phyloP scores from a whole-genome alignment of 1,140 invertebrate species.

The Hypothenemus hampei region DNA sequence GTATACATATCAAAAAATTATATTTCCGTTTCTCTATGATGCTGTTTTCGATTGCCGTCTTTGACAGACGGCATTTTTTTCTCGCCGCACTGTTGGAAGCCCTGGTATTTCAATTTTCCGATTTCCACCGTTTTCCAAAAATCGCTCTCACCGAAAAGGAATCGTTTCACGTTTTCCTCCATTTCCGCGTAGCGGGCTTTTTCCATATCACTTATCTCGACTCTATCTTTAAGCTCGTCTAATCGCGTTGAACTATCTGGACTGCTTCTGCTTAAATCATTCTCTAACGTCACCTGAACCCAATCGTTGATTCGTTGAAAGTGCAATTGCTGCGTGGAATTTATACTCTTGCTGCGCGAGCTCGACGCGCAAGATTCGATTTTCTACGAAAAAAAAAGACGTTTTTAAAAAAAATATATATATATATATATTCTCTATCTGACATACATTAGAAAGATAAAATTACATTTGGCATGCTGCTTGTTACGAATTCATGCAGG shows the following conservation, averaged over 20 bases:
- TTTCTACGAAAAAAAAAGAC: not conserved
- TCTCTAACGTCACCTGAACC: conserved; percentile 37
- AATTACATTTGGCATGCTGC: no score
- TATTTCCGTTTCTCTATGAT: conserved; percentile 37
- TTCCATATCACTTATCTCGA: conserved; percentile 39
- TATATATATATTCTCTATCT: not conserved
- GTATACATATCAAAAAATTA: no score
- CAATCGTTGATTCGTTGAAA: conserved; percentile 39
- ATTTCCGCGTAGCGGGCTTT: conserved; percentile 39
- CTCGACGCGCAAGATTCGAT: conserved; percentile 28
- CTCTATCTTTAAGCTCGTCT: conserved; percentile 7
- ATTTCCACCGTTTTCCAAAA: conserved; percentile 41
- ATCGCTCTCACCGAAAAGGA: conserved; percentile 42
- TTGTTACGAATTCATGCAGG: no score
- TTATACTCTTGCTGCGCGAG: conserved; percentile 32
- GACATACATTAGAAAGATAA: no score
- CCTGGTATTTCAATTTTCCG: conserved; percentile 37
- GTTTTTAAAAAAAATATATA: not conserved
- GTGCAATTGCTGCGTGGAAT: conserved; percentile 35
- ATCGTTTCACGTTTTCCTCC: conserved; percentile 44
- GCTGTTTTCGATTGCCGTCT: conserved; percentile 24
- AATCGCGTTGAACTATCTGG: conserved; percentile 36
- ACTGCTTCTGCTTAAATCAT: conserved; percentile 26
- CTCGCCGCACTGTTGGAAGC: conserved; percentile 25
- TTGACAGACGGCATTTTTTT: not conserved